These are phyloP conservation scores for Parnassius orleans DNA, from an alignment of 2,888 invertebrate species.

Conservation along the genomic window DNA sequence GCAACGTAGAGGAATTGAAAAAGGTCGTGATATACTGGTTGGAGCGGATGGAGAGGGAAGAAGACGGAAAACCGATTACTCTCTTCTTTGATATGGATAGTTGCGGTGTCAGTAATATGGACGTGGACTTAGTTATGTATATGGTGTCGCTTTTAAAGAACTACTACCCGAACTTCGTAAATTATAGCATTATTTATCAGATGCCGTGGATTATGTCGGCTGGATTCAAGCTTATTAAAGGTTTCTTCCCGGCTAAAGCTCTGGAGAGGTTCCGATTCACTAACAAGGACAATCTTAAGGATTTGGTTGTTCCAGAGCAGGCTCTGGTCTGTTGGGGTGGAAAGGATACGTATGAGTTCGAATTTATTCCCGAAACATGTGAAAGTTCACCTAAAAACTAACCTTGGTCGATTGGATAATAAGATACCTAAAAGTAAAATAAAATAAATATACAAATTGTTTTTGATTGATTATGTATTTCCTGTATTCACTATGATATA, in stretches of 20 bases:
- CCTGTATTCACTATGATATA: no score
- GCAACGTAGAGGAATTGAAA: constrained; percentile 85
- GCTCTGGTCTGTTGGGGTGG: constrained; percentile 88
- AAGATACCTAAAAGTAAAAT: no score
- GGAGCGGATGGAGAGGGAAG: constrained; percentile 86
- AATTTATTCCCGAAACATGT: constrained; percentile 80
- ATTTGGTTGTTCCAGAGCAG: constrained; percentile 86
- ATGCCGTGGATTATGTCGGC: constrained; percentile 95
- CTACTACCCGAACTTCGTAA: constrained; percentile 91
- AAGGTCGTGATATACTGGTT: constrained; percentile 90
- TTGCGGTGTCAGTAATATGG: constrained; percentile 89
- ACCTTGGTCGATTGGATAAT: no score
- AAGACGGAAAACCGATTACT: constrained; percentile 86
- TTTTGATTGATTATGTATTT: no score
- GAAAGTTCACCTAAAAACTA: neutral
- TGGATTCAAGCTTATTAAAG: constrained; percentile 91
- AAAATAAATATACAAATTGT: no score
- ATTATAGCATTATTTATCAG: constrained; percentile 91
- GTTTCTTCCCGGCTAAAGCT: constrained; percentile 90
- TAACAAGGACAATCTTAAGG: constrained; percentile 84
- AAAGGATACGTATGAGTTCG: constrained; percentile 84
- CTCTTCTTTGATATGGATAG: constrained; percentile 92
- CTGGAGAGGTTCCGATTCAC: constrained; percentile 91
- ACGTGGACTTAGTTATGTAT: constrained; percentile 91
- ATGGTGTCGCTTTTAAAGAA: constrained; percentile 89